Evolutionary conservation across 2,797 vertebrate species (phyloP), one percentile per base, ranked within the genome.

Genomic region (Syndactyla subalaris): DNA sequence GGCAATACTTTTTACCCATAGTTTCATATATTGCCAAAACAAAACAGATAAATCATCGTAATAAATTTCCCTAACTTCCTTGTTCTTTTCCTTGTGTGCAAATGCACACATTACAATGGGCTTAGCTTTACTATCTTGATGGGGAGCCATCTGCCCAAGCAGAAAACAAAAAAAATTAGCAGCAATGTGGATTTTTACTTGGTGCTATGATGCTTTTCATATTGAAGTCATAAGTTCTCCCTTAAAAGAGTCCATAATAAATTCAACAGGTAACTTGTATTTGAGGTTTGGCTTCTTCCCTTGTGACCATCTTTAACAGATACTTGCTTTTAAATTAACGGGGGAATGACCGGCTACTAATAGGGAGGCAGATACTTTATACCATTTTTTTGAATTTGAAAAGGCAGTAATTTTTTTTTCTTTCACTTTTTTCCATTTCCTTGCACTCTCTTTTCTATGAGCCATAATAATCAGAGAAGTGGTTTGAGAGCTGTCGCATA

Each of bases 381-480:
- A 61, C 5, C 1, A 2, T 38, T 51, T 71, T 79, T 34, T 66
- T 85, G 2, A 16, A 87, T 93, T 92, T 88, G 89, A 95, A 97
- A 95, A 96, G 74, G 75, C 75, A 81, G 78, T 75, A 76, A 49
- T 68, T 58, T 82, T 89, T 85, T 86, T 81, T 67, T 32, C 82
- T 88, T 91, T 93, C 14, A 43, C 32, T 75, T 88, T 84, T 43
- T 59, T 12, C 14, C 19, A 41, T 89, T 84, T 85, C 54, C 32
- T 81, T 82, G 74, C 71, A 86, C 67, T 61, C 14, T 61, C n/a
- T 67, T 81, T 79, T 93, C 45, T 61, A 45, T 59, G 57, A 96
- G 93, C 96, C 84, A 86, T 93, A 97, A 97, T 97, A 97, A 98
- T 96, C 94, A 97, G 95, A 97, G 91, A 46, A 97, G 70, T 79